phyloP scores from a whole-genome alignment of 2,888 invertebrate species.

The Sthenelais limicola region DNA sequence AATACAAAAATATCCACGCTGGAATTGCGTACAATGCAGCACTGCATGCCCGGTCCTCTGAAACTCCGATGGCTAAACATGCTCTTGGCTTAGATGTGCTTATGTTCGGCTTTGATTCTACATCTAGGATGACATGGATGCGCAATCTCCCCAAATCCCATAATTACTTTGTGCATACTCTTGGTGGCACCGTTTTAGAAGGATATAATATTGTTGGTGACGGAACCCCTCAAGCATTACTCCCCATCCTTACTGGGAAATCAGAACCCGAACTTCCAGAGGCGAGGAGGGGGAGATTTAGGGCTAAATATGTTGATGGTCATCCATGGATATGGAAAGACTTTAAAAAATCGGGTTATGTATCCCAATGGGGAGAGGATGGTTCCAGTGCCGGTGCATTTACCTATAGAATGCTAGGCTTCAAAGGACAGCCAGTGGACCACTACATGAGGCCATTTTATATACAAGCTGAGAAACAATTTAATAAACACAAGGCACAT shows the following conservation, averaged over 20 bases:
- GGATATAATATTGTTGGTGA: slow-evolving; percentile 57
- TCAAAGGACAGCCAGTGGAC: slow-evolving; percentile 86
- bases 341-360: slow-evolving; percentile 75
- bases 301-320: slow-evolving; percentile 79
- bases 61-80: slow-evolving; percentile 1
- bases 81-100: slow-evolving; percentile 69
- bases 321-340: slow-evolving; percentile 91
- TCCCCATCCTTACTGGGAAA: slow-evolving; percentile 55
- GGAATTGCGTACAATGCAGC: slow-evolving; percentile 71
- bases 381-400: slow-evolving; percentile 88
- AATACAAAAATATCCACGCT: slow-evolving; percentile 80
- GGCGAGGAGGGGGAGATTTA: slow-evolving; percentile 80
- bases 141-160: slow-evolving; percentile 66
- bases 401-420: slow-evolving; percentile 90
- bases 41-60: slow-evolving; percentile 32
- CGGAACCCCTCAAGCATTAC: slow-evolving; percentile 53
- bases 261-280: slow-evolving; percentile 79
- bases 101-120: slow-evolving; percentile 89
- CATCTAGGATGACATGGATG: slow-evolving; percentile 79
- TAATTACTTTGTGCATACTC: slow-evolving; percentile 58
- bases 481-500: slow-evolving; percentile 74
- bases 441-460: slow-evolving; percentile 88
- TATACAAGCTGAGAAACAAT: slow-evolving; percentile 75
- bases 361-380: slow-evolving; percentile 89
- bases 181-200: slow-evolving; percentile 60